Conservation (phyloP, 1,140 invertebrate species). For the Archegozetes longisetosus region DNA sequence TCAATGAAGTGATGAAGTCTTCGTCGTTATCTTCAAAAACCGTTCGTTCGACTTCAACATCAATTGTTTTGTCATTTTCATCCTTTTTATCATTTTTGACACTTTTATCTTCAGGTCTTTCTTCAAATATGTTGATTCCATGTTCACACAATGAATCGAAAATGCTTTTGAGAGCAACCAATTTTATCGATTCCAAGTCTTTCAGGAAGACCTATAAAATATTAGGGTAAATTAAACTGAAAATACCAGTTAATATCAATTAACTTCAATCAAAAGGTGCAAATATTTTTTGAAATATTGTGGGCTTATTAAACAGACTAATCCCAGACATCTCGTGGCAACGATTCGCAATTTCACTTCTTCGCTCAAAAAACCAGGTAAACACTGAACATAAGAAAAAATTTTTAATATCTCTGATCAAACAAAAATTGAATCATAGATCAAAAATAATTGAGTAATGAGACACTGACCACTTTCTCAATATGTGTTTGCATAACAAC, state of each 20-base stretch:
- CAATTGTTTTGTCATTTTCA: neutral
- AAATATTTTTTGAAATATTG: neutral
- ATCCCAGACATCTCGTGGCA: neutral
- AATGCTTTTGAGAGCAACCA: neutral
- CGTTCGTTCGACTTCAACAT: neutral
- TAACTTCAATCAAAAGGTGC: neutral
- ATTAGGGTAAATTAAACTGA: neutral
- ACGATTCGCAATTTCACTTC: neutral
- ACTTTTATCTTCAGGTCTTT: slow-evolving; percentile 2
- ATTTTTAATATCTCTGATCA: neutral
- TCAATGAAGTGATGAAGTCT: neutral
- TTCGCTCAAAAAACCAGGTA: neutral
- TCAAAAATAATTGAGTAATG: neutral
- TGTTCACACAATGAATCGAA: slow-evolving; percentile 12
- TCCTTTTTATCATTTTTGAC: slow-evolving; percentile 2
- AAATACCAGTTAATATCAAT: neutral
- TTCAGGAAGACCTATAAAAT: neutral
- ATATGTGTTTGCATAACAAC: slow-evolving; percentile 4
- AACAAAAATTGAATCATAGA: neutral
- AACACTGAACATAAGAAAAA: neutral
- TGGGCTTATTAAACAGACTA: neutral
- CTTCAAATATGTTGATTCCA: slow-evolving; percentile 4
- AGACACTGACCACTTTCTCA: neutral
- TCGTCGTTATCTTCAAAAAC: neutral
- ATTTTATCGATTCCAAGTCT: neutral